Base-by-base conservation (phyloP, 2,888 invertebrate genomes). In the Cephus nigrinus region DNA sequence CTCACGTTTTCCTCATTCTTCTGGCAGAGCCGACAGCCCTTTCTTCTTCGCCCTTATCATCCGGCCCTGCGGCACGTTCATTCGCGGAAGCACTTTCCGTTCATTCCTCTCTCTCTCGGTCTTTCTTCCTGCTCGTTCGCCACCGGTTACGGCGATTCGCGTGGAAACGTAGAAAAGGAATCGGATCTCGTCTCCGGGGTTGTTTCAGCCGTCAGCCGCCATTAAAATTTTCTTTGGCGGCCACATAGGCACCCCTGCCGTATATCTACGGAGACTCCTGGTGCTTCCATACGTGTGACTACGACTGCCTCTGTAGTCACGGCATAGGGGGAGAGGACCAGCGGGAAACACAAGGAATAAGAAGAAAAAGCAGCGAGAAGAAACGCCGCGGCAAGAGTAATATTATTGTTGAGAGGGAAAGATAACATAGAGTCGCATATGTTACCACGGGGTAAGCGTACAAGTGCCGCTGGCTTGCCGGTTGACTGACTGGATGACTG, bases 331-430 rank as follows among this genome's bases (percentile, higher is more conserved):
- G 1, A 9, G 31, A 72, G 36, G 33, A 34, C 23, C 23, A 30
- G 31, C 69, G 33, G 30, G 12, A 32, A 34, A 12, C 32, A 23
- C 33, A 55, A 55, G 73, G 40, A 77, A 71, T 33, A 33, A 35
- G 83, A 30, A 76, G 69, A 69, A 76, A 75, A 69, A 40, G 5
- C 33, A 76, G 35, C 31, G 34, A 69, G 33, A 11, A 84, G 82
- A 82, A 81, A 82, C 81, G 82, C 81, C 82, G 79, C 76, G 82
- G 84, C 84, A 88, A 85, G 84, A 86, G 88, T 84, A 88, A 88
- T 88, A 88, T 88, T 88, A 88, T 88, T 84, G 82, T 88, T 88
- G 83, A 84, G 84, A 87, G 85, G 86, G 82, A 88, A 88, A 84
- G 88, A 87, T 88, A 88, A 87, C 88, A 88, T 80, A 82, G 76